Percentiles rank a stretch among this genome's conserved stretches.
phyloP scores from a whole-genome alignment of 2,888 invertebrate genomes.

The Dasypolia templi region DNA sequence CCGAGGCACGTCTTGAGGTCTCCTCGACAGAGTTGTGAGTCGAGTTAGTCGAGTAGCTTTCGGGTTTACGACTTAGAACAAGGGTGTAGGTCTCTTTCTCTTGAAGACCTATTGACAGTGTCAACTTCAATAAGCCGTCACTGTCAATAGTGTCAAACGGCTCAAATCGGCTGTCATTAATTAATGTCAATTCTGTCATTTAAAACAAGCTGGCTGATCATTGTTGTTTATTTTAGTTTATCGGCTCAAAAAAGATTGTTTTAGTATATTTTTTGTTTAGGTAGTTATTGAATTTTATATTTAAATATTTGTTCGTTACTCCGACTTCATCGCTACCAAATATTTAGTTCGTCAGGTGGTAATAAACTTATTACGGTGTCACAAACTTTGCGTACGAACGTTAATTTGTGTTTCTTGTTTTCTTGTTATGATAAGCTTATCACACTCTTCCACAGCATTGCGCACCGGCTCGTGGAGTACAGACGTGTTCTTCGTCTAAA shows the following conservation, averaged over 20 bases:
- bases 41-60: too few species aligned
- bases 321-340: not conserved
- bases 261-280: not conserved
- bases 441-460: conserved; percentile 55
- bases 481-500: conserved; percentile 63
- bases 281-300: conserved; percentile 7
- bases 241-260: not conserved
- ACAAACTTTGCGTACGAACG: conserved; percentile 45
- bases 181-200: conserved; percentile 15
- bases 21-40: too few species aligned
- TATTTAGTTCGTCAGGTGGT: not conserved
- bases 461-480: conserved; percentile 63
- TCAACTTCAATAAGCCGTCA: conserved; percentile 13
- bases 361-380: not conserved
- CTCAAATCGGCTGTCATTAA: not conserved
- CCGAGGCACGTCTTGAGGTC: too few species aligned
- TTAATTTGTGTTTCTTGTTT: conserved; percentile 58
- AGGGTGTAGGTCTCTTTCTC: not conserved
- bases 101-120: not conserved
- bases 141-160: conserved; percentile 1
- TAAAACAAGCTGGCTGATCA: not conserved
- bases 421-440: conserved; percentile 74
- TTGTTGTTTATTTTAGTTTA: conserved; percentile 28
- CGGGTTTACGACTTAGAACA: too few species aligned
- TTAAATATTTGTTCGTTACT: not conserved